phyloP scores from a whole-genome alignment of 2,888 invertebrate species.

The Sinohyriopsis cumingii region DNA sequence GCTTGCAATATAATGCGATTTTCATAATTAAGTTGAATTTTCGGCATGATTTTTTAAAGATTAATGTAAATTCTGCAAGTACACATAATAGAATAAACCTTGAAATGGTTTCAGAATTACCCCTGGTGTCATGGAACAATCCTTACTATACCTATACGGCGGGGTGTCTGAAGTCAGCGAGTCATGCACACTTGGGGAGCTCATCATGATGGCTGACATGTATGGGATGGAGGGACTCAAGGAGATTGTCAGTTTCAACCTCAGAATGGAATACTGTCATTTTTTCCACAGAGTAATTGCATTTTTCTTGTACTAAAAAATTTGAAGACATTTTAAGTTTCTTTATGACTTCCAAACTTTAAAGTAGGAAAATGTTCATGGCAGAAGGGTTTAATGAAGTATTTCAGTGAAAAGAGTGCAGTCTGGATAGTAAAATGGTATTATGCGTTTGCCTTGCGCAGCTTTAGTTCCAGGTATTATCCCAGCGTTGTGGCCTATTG shows the following conservation, averaged over 20 bases:
- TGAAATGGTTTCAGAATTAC: constrained; percentile 22
- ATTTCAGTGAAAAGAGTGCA: no score
- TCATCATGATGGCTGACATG: constrained; percentile 91
- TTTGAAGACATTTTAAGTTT: not conserved
- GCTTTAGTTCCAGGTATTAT: no score
- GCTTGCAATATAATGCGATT: not conserved
- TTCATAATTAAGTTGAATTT: constrained; percentile 4
- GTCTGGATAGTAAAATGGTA: no score
- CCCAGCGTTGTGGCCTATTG: no score
- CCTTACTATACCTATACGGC: constrained; percentile 94
- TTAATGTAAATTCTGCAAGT: not conserved
- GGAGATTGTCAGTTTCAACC: constrained; percentile 89
- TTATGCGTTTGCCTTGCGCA: no score
- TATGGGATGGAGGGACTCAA: constrained; percentile 91
- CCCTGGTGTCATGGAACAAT: constrained; percentile 83
- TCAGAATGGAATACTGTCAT: constrained; percentile 92
- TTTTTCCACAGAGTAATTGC: constrained; percentile 73
- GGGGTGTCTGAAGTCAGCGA: constrained; percentile 92
- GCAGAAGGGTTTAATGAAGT: no score
- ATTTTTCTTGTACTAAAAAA: constrained; percentile 80
- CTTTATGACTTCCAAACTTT: not conserved
- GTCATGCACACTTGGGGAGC: constrained; percentile 87
- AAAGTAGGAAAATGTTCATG: no score
- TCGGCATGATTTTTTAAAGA: not conserved
- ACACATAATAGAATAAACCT: not conserved